Percentiles rank a stretch among this genome's conserved stretches.
phyloP scores from a whole-genome alignment of 2,797 vertebrate genomes.

The Harpagifer antarcticus region DNA sequence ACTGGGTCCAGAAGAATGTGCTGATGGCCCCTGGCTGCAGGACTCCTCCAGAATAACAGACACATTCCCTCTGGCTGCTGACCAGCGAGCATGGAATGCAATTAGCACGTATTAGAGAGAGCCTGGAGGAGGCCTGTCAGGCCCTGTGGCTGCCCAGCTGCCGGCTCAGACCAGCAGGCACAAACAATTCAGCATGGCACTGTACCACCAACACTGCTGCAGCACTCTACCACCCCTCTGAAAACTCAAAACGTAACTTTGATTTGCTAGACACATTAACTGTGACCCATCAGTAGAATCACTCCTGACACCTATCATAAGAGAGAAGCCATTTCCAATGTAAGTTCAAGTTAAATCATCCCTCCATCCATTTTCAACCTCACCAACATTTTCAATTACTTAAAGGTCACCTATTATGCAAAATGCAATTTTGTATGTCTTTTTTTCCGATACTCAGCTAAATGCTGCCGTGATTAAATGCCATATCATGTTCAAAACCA shows the following conservation, averaged over 20 bases:
- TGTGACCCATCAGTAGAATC: not conserved
- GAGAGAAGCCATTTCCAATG: not conserved
- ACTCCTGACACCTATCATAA: not conserved
- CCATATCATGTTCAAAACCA: too few species aligned
- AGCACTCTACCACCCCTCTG: not conserved
- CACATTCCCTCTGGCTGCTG: slow-evolving; percentile 86
- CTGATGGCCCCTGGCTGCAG: slow-evolving; percentile 72
- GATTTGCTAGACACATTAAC: not conserved
- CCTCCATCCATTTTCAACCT: not conserved
- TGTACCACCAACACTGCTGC: not conserved
- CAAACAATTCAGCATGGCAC: slow-evolving; percentile 36
- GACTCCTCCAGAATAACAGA: slow-evolving; percentile 84
- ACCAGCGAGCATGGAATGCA: slow-evolving; percentile 86
- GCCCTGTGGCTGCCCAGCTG: slow-evolving; percentile 42
- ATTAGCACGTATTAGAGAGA: slow-evolving; percentile 87
- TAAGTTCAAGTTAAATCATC: not conserved
- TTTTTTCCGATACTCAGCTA: too few species aligned
- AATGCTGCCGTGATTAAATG: too few species aligned
- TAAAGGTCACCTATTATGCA: too few species aligned
- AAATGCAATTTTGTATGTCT: too few species aligned
- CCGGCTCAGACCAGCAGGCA: slow-evolving; percentile 31
- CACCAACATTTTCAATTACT: too few species aligned
- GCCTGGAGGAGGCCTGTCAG: slow-evolving; percentile 81
- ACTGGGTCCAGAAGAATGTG: slow-evolving; percentile 84
- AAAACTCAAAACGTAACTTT: not conserved